Conservation (phyloP, 2,113 vertebrate genomes). For the Saguinus imperator region DNA sequence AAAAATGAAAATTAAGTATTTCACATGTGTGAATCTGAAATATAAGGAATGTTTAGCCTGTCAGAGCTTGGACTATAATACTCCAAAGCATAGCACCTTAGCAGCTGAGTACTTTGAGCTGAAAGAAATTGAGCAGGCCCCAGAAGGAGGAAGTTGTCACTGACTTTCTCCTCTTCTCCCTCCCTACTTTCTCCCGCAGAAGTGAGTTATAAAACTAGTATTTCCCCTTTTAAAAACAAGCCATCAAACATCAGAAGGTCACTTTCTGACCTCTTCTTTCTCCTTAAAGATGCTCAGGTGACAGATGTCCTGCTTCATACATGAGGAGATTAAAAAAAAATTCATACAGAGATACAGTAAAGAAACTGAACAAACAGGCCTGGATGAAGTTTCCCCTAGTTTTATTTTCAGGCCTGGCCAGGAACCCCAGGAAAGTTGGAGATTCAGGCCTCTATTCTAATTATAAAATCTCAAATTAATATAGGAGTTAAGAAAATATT, state of each 20-base stretch:
- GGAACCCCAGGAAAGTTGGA: background rate
- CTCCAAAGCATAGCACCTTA: background rate
- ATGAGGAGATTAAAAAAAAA: too few species aligned
- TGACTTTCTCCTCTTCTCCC: background rate
- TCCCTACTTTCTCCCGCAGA: background rate
- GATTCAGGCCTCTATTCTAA: background rate
- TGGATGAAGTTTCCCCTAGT: background rate
- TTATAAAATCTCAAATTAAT: slow-evolving; percentile 9
- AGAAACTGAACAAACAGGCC: background rate
- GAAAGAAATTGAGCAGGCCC: background rate
- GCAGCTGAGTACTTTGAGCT: background rate
- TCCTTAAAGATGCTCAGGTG: background rate
- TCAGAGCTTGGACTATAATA: background rate
- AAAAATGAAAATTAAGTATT: background rate
- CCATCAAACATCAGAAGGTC: background rate
- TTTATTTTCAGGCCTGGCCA: background rate
- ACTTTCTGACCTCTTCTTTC: background rate
- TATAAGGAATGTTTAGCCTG: background rate
- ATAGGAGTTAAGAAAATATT: too few species aligned
- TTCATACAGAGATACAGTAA: background rate
- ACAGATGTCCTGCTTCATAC: background rate
- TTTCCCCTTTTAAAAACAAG: background rate
- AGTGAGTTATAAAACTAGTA: background rate
- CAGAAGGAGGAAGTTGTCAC: background rate
- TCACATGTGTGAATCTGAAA: slow-evolving; percentile 14